phyloP scores from a whole-genome alignment of 2,113 vertebrate species.

The Lophochroa leadbeateri region DNA sequence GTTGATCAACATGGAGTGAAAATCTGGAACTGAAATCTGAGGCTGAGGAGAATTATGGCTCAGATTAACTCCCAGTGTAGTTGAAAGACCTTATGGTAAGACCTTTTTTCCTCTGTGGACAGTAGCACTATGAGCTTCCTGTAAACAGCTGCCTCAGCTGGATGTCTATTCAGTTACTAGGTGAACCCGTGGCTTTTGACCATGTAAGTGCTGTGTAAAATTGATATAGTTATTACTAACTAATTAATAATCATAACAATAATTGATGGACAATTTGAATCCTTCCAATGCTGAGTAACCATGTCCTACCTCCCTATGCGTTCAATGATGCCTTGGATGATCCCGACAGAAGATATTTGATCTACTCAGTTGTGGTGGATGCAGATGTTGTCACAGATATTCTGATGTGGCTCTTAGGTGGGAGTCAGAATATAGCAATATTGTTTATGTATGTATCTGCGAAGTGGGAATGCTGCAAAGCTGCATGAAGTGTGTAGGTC shows the following conservation, averaged over 20 bases:
- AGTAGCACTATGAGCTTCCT: not conserved
- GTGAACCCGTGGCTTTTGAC: not conserved
- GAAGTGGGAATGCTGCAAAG: not conserved
- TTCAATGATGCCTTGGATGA: not conserved
- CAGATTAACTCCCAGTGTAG: not conserved
- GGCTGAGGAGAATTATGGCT: not conserved
- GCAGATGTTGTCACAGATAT: not conserved
- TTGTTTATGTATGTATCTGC: fast-evolving
- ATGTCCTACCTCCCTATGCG: fast-evolving
- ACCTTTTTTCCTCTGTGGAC: not conserved
- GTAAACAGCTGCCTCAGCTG: not conserved
- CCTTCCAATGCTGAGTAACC: not conserved
- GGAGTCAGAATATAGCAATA: not conserved
- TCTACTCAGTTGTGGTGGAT: not conserved
- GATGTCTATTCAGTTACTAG: not conserved
- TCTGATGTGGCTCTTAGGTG: not conserved
- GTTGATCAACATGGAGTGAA: not conserved
- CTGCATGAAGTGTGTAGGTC: not conserved
- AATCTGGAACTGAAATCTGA: not conserved
- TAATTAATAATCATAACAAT: not conserved
- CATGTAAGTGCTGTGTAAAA: not conserved
- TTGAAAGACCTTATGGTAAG: not conserved
- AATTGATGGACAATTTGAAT: not conserved
- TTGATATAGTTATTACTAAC: not conserved
- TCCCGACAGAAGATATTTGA: not conserved